These are phyloP conservation scores for Tribolium freemani DNA, from an alignment of 2,888 invertebrate species.

Conservation along the genomic window DNA sequence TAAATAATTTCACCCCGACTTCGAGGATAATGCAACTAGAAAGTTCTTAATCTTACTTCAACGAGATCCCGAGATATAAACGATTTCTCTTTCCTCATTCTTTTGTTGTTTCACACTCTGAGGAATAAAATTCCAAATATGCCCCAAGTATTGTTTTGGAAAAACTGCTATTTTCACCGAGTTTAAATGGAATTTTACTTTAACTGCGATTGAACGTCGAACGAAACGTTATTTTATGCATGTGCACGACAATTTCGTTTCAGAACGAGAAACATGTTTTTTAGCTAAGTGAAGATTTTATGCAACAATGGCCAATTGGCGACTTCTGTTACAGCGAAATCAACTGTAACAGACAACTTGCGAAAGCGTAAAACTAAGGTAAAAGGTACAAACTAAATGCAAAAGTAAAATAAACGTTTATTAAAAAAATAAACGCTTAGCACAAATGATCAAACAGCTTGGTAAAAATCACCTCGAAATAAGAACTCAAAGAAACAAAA, in stretches of 20 bases:
- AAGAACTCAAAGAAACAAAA: no score
- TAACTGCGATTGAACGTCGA: not conserved
- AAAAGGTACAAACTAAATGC: no score
- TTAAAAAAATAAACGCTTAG: no score
- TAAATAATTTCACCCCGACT: slow-evolving; percentile 18
- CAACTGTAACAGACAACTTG: no score
- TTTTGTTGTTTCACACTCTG: not conserved
- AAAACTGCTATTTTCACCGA: not conserved
- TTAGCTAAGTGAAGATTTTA: not conserved
- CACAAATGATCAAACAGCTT: no score
- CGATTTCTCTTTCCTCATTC: slow-evolving; percentile 28
- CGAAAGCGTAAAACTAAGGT: not conserved
- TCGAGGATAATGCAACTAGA: slow-evolving; percentile 17
- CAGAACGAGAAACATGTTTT: not conserved
- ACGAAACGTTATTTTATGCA: not conserved
- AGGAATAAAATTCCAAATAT: slow-evolving; percentile 8
- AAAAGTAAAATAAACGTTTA: no score
- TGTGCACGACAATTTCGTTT: not conserved
- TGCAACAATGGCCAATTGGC: not conserved
- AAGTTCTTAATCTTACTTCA: slow-evolving; percentile 12
- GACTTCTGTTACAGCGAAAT: no score
- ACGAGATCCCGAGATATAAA: slow-evolving; percentile 22
- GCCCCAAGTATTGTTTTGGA: slow-evolving; percentile 13
- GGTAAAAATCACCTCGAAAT: no score
- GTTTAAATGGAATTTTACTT: not conserved